phyloP scores from a whole-genome alignment of 2,797 vertebrate species.

The Danio kyathit region DNA sequence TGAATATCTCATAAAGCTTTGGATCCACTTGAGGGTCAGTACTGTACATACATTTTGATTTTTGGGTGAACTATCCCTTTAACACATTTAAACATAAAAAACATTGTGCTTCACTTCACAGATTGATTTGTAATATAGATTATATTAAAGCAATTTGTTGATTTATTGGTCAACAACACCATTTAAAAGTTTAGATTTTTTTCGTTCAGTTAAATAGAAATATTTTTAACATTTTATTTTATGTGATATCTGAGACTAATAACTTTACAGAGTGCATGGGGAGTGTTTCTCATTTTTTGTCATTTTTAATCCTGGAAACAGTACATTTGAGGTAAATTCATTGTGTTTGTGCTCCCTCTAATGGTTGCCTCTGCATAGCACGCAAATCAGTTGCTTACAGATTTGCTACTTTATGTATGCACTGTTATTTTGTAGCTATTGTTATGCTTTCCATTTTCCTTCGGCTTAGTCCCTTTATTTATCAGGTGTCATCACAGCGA shows the following conservation, averaged over 20 bases:
- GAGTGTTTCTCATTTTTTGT: neutral
- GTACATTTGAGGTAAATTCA: conserved; percentile 25
- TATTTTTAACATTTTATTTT: neutral
- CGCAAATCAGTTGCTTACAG: neutral
- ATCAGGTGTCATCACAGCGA: no score
- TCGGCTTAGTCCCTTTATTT: no score
- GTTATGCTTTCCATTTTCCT: neutral
- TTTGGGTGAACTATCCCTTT: no score
- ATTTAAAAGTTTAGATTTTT: neutral
- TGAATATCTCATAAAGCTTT: neutral
- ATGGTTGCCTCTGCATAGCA: conserved; percentile 51
- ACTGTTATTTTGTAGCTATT: neutral
- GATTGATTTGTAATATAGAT: neutral
- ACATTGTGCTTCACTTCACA: neutral
- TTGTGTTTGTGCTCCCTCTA: conserved; percentile 72
- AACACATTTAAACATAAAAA: neutral
- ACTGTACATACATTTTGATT: no score
- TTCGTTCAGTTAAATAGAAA: neutral
- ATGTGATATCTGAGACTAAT: neutral
- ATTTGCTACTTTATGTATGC: neutral
- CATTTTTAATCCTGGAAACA: neutral
- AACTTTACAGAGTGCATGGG: neutral
- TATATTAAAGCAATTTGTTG: neutral
- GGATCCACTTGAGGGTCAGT: no score
- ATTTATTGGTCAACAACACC: neutral